Conservation (phyloP, 2,797 vertebrate genomes). For the Monodelphis domestica region DNA sequence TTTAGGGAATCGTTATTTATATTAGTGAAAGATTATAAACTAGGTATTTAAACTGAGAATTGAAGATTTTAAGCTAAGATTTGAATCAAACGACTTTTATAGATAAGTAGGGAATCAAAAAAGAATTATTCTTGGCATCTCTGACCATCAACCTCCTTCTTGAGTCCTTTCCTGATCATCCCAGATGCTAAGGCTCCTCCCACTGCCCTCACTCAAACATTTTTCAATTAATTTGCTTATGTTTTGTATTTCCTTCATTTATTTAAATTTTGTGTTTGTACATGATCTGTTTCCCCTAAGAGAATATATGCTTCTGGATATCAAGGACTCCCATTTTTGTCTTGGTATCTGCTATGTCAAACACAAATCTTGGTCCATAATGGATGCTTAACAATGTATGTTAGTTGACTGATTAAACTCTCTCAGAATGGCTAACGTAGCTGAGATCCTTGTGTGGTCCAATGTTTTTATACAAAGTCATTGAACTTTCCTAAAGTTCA, state of each 20-base stretch:
- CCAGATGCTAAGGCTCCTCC: background rate
- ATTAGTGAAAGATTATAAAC: background rate
- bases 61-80: background rate
- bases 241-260: background rate
- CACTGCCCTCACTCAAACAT: background rate
- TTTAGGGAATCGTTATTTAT: conserved; percentile 4
- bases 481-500: background rate
- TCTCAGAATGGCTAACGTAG: background rate
- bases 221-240: background rate
- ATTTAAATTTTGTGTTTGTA: too few relatives aligned
- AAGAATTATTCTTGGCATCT: background rate
- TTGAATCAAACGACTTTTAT: background rate
- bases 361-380: background rate
- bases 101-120: background rate
- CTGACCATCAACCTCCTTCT: background rate
- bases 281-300: too few relatives aligned
- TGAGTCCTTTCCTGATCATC: background rate
- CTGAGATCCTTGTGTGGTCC: background rate
- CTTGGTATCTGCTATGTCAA: background rate
- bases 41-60: background rate
- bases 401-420: background rate
- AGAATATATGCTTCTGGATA: background rate
- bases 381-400: background rate
- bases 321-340: background rate
- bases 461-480: background rate